A percentile compares a stretch with the other conserved stretches of the same genome.
Conservation (phyloP, 2,888 invertebrate genomes). For the Erpobdella octoculata region DNA sequence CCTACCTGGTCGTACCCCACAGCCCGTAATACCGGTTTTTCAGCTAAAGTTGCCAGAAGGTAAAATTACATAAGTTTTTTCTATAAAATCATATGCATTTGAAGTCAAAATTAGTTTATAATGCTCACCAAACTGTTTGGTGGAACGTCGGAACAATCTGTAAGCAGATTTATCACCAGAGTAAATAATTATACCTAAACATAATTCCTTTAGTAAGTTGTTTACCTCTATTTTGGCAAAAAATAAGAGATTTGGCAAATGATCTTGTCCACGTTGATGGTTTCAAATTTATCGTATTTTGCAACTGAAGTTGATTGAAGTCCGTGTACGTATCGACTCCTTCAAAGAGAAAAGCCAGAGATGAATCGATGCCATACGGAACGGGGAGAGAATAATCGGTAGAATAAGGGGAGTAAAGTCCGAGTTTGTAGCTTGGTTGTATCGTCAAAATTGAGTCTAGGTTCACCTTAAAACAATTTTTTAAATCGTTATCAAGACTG, state of each 20-base stretch:
- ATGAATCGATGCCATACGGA: slow-evolving; percentile 24
- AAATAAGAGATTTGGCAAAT: slow-evolving; percentile 27
- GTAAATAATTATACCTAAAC: too few relatives aligned
- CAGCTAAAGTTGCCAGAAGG: too few relatives aligned
- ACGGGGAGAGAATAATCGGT: slow-evolving; percentile 22
- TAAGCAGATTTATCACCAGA: neutral
- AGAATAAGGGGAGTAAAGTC: too few relatives aligned
- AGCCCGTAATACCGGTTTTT: too few relatives aligned
- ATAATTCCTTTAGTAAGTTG: neutral
- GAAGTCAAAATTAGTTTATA: too few relatives aligned
- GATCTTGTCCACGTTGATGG: slow-evolving; percentile 26
- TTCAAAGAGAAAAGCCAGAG: slow-evolving; percentile 3
- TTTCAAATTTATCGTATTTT: slow-evolving; percentile 1
- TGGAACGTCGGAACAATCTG: neutral
- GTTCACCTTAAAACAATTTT: neutral
- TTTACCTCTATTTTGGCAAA: slow-evolving; percentile 27
- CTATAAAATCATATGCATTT: too few relatives aligned
- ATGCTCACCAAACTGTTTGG: neutral
- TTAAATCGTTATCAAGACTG: neutral
- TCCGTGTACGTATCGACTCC: slow-evolving; percentile 16
- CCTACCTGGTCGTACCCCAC: too few relatives aligned
- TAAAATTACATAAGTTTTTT: too few relatives aligned
- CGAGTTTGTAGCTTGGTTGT: slow-evolving; percentile 19
- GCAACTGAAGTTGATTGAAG: neutral
- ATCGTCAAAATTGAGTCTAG: neutral